A percentile compares a stretch with the other conserved stretches of the same genome.
These are phyloP conservation scores for Diaperis boleti DNA, from an alignment of 2,888 invertebrate genomes.

Conservation along the genomic window DNA sequence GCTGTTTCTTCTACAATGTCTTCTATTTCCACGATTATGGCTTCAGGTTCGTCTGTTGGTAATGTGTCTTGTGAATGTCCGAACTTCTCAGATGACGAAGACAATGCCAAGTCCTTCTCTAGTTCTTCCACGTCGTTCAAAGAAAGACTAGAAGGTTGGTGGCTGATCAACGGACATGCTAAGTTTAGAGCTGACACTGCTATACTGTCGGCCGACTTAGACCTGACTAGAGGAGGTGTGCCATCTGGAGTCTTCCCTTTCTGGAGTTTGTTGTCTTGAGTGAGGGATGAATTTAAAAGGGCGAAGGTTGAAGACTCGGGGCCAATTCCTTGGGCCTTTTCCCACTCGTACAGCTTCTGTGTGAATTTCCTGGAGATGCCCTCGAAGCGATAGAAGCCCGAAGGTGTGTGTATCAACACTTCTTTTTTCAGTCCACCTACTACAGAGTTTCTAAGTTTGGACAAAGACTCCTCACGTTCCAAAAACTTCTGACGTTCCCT, in stretches of 20 bases:
- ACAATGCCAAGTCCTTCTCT: constrained; percentile 66
- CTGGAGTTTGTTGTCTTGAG: constrained; percentile 56
- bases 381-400: constrained; percentile 86
- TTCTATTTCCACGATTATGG: constrained; percentile 84
- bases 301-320: constrained; percentile 90
- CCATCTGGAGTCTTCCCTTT: constrained; percentile 12
- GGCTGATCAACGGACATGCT: constrained; percentile 69
- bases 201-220: constrained; percentile 83
- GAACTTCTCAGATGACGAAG: constrained; percentile 55
- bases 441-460: constrained; percentile 72
- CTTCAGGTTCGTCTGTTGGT: constrained; percentile 73
- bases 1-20: constrained; percentile 85
- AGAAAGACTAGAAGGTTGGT: constrained; percentile 80
- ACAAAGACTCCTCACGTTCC: constrained; percentile 75
- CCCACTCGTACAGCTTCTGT: constrained; percentile 91
- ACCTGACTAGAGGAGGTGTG: constrained; percentile 70
- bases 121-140: constrained; percentile 80
- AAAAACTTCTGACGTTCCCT: constrained; percentile 73
- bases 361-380: constrained; percentile 91
- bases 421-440: constrained; percentile 73
- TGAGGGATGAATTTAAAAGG: constrained; percentile 74
- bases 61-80: constrained; percentile 48
- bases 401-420: constrained; percentile 84
- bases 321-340: constrained; percentile 87
- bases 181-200: constrained; percentile 65